These are phyloP conservation scores for Trachops cirrhosus DNA, from an alignment of 2,797 vertebrate species.

Conservation along the genomic window DNA sequence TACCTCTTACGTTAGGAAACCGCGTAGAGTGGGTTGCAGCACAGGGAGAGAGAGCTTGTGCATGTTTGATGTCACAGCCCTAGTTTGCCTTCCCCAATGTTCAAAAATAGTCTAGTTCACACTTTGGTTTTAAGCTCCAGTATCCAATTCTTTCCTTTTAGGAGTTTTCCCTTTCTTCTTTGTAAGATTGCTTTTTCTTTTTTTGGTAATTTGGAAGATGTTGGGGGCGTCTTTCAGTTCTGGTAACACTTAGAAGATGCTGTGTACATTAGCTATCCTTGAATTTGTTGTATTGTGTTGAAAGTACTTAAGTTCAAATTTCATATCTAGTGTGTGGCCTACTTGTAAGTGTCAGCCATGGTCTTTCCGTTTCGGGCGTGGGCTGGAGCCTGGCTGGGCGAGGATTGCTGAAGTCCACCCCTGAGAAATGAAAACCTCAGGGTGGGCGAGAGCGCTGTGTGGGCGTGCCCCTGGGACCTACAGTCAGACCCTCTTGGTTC, in stretches of 20 bases:
- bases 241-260: constrained; percentile 13
- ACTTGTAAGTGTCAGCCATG: neutral
- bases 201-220: neutral
- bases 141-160: neutral
- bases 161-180: neutral
- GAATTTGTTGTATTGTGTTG: neutral
- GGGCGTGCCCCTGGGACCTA: neutral
- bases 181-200: neutral
- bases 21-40: neutral
- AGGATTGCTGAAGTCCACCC: neutral
- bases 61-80: neutral
- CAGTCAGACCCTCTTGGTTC: neutral
- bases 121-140: neutral
- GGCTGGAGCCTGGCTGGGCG: neutral
- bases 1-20: neutral
- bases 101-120: neutral
- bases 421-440: neutral
- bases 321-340: neutral
- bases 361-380: neutral
- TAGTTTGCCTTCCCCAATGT: neutral
- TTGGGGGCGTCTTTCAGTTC: neutral
- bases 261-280: neutral
- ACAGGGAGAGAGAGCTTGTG: neutral
- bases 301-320: neutral
- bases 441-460: neutral